A percentile compares a stretch with the other conserved stretches of the same genome.
These are phyloP conservation scores for Epistrophella euchroma DNA, from an alignment of 2,888 invertebrate genomes.

Conservation along the genomic window DNA sequence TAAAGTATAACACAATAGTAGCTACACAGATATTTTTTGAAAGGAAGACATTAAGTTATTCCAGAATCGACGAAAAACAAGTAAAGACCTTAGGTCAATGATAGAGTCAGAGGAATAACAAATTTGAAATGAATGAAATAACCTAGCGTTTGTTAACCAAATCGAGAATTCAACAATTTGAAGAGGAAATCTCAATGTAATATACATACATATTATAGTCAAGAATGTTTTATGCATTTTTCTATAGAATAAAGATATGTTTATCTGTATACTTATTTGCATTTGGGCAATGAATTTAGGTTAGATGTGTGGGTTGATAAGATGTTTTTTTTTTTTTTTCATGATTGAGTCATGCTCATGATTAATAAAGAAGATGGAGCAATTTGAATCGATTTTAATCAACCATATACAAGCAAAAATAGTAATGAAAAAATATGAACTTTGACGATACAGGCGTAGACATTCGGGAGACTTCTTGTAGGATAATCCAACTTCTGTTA, in stretches of 20 bases:
- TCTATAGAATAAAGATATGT: constrained; percentile 4
- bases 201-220: neutral
- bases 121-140: constrained; percentile 28
- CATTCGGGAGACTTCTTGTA: neutral
- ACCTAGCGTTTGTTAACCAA: constrained; percentile 15
- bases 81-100: constrained; percentile 18
- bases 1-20: neutral
- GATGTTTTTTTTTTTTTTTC: neutral
- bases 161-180: constrained; percentile 22
- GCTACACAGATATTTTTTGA: neutral
- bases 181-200: constrained; percentile 23
- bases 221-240: constrained; percentile 33
- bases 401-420: neutral
- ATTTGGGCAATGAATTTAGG: constrained; percentile 38
- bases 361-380: neutral
- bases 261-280: constrained; percentile 17
- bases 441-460: neutral
- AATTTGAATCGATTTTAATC: constrained; percentile 20
- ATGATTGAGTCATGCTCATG: constrained; percentile 16
- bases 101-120: constrained; percentile 5
- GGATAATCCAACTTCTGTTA: neutral
- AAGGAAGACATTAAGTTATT: constrained; percentile 37
- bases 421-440: neutral
- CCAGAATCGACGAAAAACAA: neutral
- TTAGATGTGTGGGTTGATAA: constrained; percentile 38